phyloP scores from a whole-genome alignment of 2,113 vertebrate species.

The Hylia prasina region DNA sequence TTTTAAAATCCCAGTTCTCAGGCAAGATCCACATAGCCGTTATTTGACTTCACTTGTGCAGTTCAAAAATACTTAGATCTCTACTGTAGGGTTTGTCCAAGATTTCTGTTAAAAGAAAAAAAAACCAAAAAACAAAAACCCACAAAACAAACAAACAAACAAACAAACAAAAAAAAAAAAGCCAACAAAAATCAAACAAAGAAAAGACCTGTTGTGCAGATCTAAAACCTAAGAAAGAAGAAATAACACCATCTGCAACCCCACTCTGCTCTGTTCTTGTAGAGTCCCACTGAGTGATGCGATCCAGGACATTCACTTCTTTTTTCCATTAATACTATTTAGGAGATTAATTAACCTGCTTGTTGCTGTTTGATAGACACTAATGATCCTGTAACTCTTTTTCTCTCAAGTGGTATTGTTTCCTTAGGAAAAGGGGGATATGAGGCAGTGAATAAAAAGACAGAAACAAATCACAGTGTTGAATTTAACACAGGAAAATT shows the following conservation, averaged over 20 bases:
- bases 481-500: background rate
- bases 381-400: background rate
- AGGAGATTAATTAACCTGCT: background rate
- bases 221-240: background rate
- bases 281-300: background rate
- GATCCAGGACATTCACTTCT: background rate
- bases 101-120: background rate
- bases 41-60: background rate
- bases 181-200: too few species aligned
- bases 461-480: background rate
- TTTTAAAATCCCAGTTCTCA: background rate
- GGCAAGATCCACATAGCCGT: background rate
- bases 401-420: background rate
- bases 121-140: too few species aligned
- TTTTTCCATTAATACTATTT: background rate
- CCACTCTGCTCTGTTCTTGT: background rate
- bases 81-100: background rate
- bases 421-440: background rate
- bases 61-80: background rate
- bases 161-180: too few species aligned
- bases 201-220: background rate
- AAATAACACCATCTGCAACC: background rate
- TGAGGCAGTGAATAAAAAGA: background rate
- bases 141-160: too few species aligned
- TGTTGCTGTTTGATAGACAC: background rate